Evolutionary conservation across 1,140 invertebrate genomes (phyloP).

Genomic region (Calliphora vicina): DNA sequence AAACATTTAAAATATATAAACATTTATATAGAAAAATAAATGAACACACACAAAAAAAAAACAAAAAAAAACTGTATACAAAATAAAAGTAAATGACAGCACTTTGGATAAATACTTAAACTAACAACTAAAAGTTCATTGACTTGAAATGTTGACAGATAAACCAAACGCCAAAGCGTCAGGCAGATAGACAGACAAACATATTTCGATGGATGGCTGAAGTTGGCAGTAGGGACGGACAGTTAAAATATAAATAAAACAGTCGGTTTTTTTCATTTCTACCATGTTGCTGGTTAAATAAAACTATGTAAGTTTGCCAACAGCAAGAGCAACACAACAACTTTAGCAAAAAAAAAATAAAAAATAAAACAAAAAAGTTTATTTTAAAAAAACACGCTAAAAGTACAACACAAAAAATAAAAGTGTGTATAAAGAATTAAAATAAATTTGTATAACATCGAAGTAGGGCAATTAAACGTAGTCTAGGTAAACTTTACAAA

Average conservation of each 20-base stretch:
- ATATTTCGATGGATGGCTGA: background rate
- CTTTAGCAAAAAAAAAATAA: no score
- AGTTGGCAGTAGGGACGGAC: background rate
- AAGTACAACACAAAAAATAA: background rate
- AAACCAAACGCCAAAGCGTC: background rate
- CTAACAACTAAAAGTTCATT: slow-evolving; percentile 9
- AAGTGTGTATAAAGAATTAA: background rate
- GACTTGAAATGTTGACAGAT: background rate
- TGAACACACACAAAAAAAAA: background rate
- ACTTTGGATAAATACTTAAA: slow-evolving; percentile 7
- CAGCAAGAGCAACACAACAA: background rate
- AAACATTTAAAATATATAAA: background rate
- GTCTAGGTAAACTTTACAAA: background rate
- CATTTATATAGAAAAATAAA: background rate
- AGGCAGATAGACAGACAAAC: background rate
- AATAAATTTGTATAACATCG: background rate
- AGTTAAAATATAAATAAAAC: background rate
- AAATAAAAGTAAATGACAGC: slow-evolving; percentile 10
- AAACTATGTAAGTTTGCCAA: background rate
- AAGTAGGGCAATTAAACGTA: background rate
- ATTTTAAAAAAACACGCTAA: background rate
- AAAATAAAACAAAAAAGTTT: background rate
- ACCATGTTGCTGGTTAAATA: background rate
- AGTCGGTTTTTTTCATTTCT: background rate
- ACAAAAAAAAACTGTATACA: no score